Percentiles rank a stretch among this genome's conserved stretches.
Conservation (phyloP, 2,888 invertebrate genomes). For the Cacoxenus indagator region DNA sequence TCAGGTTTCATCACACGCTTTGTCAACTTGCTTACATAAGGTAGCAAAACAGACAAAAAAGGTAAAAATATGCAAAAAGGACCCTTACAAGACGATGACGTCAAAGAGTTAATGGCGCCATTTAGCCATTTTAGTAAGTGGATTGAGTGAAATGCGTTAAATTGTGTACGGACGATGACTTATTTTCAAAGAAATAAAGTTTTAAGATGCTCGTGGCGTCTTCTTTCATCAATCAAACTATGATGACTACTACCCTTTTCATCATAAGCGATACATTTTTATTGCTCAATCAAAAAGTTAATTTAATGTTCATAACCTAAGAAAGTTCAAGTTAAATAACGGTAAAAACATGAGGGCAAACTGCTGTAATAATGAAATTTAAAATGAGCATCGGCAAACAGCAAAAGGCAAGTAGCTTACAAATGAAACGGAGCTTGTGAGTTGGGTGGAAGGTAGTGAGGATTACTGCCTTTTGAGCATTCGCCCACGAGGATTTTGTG, state of each 20-base stretch:
- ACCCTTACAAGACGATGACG: neutral
- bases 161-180: neutral
- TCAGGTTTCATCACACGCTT: neutral
- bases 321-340: constrained; percentile 18
- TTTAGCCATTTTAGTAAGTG: neutral
- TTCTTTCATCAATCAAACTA: too few species aligned
- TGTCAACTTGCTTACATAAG: neutral
- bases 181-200: too few species aligned
- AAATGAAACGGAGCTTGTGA: too few species aligned
- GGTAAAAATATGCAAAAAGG: neutral
- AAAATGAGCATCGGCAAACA: neutral
- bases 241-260: too few species aligned
- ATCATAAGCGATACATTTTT: neutral
- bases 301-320: constrained; percentile 8
- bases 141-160: neutral
- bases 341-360: neutral
- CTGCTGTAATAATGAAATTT: neutral
- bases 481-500: too few species aligned
- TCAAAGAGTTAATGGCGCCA: constrained; percentile 2
- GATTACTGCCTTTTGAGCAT: too few species aligned
- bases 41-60: neutral
- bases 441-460: too few species aligned
- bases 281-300: constrained; percentile 22
- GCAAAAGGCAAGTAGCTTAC: neutral
- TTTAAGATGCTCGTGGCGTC: too few species aligned